Base-by-base conservation (phyloP, 92 coral and sea anemone species). In the Epizoanthus illoricatus region DNA sequence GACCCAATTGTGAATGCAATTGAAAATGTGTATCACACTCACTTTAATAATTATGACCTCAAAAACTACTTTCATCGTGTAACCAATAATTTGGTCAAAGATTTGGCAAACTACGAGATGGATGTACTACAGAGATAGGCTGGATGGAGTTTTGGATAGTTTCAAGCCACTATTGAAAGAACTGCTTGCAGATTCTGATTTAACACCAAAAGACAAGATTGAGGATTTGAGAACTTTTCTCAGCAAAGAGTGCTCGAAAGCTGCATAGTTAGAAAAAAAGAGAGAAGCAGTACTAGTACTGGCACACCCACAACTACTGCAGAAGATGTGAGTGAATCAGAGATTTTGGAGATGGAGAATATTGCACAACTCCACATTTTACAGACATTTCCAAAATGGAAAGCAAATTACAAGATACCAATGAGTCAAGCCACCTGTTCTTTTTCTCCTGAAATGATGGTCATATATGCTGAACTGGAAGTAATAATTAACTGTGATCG, bases 361-460 rank as follows among this genome's bases (percentile, higher is more conserved):
- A 63, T 63, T 33, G 58, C 74, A 64, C 70, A 80, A 65, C 43
- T 80, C 39, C 74, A 42, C 18, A 65, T 65, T 33, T 40, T 80
- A 24, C 70, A 80, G 43, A 28, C 40, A 5, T 80, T 80, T 65
- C 84, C 84, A 12, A 64, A 64, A 36, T 65, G 74, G 73, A 80
- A 80, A 36, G 84, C 69, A 39, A 80, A 80, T 55, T 80, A 63
- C 60, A 19, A 43, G 80, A 62, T 18, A 73, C 13, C 49, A 52
- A 64, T 39, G 39, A 70, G 81, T 39, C 86, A 73, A 69, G 69
- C 69, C 86, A 83, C 66, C 86, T 83, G 24, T 83, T 83, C 57
- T 65, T 73, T 20, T 84, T 84, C 67, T 84, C 86, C 54, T 81
- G 86, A 5, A 71, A 84, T 49, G 86, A 84, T 73, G 86, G 86